These are phyloP conservation scores for Apotomis betuletana DNA, from an alignment of 2,888 invertebrate species.

Conservation along the genomic window DNA sequence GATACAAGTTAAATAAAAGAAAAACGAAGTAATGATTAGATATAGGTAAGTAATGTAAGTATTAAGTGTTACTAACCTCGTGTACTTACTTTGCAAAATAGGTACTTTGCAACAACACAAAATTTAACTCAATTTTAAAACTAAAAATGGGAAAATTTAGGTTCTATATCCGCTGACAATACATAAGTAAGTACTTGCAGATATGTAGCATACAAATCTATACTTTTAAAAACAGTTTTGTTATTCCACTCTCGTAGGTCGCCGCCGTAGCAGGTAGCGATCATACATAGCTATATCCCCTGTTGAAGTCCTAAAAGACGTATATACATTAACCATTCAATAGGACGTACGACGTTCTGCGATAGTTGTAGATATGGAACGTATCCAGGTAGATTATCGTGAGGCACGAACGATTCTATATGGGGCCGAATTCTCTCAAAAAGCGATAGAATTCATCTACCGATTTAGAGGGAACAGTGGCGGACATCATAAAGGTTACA, in stretches of 20 bases:
- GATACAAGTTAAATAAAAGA: too few species aligned
- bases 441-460: constrained; percentile 38
- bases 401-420: constrained; percentile 25
- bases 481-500: constrained; percentile 19
- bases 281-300: neutral
- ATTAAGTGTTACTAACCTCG: too few species aligned
- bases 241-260: constrained; percentile 58
- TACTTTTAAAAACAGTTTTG: constrained; percentile 53
- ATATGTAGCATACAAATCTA: constrained; percentile 14
- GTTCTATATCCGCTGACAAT: neutral
- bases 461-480: constrained; percentile 12
- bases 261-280: constrained; percentile 56
- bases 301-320: neutral
- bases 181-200: neutral
- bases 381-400: constrained; percentile 35
- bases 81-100: too few species aligned
- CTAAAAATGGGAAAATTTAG: too few species aligned
- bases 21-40: too few species aligned
- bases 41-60: too few species aligned
- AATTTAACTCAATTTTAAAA: too few species aligned
- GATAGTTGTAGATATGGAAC: constrained; percentile 39
- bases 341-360: constrained; percentile 10
- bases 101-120: too few species aligned
- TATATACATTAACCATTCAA: neutral
- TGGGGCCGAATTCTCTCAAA: constrained; percentile 35